These are phyloP conservation scores for Aphelinus certus DNA, from an alignment of 1,140 invertebrate genomes.

Conservation along the genomic window DNA sequence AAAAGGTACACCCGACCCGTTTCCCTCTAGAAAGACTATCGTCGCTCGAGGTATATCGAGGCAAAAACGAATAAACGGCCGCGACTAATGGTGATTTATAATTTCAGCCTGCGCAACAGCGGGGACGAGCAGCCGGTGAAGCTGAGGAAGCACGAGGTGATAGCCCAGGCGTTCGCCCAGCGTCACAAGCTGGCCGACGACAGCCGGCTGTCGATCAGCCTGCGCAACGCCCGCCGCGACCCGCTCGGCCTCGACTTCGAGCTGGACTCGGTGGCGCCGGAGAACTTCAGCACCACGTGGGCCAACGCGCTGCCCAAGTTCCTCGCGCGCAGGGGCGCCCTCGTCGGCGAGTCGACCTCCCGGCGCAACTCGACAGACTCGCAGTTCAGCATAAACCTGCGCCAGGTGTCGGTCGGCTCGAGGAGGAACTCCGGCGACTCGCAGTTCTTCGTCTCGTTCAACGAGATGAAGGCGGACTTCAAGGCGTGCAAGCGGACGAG, in stretches of 20 bases:
- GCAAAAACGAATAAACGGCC: conserved; percentile 12
- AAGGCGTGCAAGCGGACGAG: conserved; percentile 65
- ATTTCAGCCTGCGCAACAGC: conserved; percentile 63
- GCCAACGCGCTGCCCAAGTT: conserved; percentile 87
- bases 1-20: conserved; percentile 69
- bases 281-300: conserved; percentile 83
- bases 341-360: conserved; percentile 71
- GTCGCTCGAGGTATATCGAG: background rate
- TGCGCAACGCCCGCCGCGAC: conserved; percentile 85
- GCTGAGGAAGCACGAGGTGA: conserved; percentile 88
- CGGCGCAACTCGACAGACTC: conserved; percentile 75
- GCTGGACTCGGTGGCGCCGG: conserved; percentile 79
- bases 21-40: background rate
- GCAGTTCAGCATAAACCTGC: conserved; percentile 80
- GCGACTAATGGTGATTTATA: conserved; percentile 16
- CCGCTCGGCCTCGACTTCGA: conserved; percentile 89
- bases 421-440: conserved; percentile 86
- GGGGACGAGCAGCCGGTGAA: conserved; percentile 76
- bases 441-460: conserved; percentile 82
- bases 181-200: conserved; percentile 82
- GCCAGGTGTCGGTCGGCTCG: conserved; percentile 83
- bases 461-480: conserved; percentile 74
- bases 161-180: conserved; percentile 88
- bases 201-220: conserved; percentile 84
- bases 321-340: conserved; percentile 82